Evolutionary conservation across 2,797 vertebrate genomes (phyloP), one percentile per base, ranked within the genome.

Genomic region (Silurus lanzhouensis): DNA sequence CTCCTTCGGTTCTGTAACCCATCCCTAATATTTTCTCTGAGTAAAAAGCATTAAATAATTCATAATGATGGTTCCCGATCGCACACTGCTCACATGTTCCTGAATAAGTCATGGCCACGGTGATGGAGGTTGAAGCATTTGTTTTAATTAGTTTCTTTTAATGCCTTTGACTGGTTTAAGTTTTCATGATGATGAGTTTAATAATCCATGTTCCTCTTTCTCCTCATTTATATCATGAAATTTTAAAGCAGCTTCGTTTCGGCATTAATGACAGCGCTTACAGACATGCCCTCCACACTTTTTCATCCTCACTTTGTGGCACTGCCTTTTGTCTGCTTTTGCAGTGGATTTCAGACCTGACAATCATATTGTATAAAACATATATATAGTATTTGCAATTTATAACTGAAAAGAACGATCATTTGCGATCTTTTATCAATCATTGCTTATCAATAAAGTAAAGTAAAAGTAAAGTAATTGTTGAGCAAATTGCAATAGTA

Each of bases 141-240:
- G 91, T 92, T 94, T 93, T 91, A 93, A 94, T 94, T 92, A 91
- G 90, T 71, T 88, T 92, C 85, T 90, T 92, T 92, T 88, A 92
- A 92, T 78, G 86, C 88, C 88, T 91, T 92, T 91, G 90, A 91
- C 81, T 87, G 70, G 77, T 86, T 91, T 89, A 91, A 89, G 86
- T 91, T 91, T 91, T 91, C 88, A 92, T 90, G 87, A 91, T 89
- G 91, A 86, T 86, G 64, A 89, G 90, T 88, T 91, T 88, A 92
- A 91, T 92, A 91, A 92, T 91, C 90, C 88, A 91, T 89, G 90
- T 78, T 91, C 88, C 85, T 90, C 89, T 91, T 89, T 91, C 89
- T 90, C 81, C 85, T 90, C 89, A 89, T 91, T 92, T 90, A 91
- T 90, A 89, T 91, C 88, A 90, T 92, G 84, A 89, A 90, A 92